These are phyloP conservation scores for Campylomormyrus tamandua DNA, from an alignment of 2,113 vertebrate species.

Conservation along the genomic window DNA sequence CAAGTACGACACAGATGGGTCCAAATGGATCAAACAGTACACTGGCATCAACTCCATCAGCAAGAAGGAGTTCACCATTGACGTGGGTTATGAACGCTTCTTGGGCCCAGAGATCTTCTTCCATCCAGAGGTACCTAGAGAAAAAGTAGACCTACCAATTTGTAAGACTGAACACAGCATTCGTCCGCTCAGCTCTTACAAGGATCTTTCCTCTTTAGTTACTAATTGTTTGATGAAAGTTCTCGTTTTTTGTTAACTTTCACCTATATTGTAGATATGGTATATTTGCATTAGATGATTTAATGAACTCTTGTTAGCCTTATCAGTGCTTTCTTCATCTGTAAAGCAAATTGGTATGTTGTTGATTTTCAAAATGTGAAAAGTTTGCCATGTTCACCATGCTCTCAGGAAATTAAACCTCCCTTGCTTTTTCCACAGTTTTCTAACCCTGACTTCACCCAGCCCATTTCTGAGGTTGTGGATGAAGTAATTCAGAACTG, in stretches of 20 bases:
- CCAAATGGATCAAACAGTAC: constrained; percentile 98
- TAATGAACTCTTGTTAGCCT: not conserved
- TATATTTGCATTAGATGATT: not conserved
- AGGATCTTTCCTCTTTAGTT: not conserved
- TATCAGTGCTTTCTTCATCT: not conserved
- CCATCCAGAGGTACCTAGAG: constrained; percentile 81
- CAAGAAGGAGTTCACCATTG: constrained; percentile 97
- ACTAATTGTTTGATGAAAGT: not conserved
- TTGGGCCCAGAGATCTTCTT: constrained; percentile 97
- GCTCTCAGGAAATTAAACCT: not conserved
- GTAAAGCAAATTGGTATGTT: not conserved
- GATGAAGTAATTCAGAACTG: constrained; percentile 99
- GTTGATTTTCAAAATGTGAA: not conserved
- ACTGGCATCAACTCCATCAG: constrained; percentile 91
- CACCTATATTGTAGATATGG: not conserved
- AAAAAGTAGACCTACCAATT: not conserved
- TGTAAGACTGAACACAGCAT: not conserved
- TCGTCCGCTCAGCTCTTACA: not conserved
- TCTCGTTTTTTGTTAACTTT: not conserved
- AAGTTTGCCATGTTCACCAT: not conserved
- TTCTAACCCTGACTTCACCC: constrained; percentile 96
- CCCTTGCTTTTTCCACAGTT: constrained; percentile 60
- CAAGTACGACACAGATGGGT: constrained; percentile 92
- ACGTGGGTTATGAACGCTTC: constrained; percentile 95
- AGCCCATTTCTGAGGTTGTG: constrained; percentile 97